Percentiles rank a stretch among this genome's conserved stretches.
Evolutionary conservation across 2,888 invertebrate species (phyloP).

Genomic region (Shargacucullia verbasci): DNA sequence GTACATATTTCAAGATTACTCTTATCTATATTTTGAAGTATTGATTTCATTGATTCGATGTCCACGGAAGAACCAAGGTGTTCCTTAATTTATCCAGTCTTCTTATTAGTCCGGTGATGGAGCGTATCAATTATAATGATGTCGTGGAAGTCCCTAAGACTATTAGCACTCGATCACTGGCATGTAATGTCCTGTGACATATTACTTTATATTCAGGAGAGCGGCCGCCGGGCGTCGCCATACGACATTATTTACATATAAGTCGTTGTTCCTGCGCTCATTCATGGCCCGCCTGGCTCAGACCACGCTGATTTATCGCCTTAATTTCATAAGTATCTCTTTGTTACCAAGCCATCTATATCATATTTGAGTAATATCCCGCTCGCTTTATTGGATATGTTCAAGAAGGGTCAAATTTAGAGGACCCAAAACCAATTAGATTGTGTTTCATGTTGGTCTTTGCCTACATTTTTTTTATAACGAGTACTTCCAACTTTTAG

Average conservation of each 20-base stretch:
- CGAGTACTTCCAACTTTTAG: slow-evolving; percentile 7
- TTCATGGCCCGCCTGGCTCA: slow-evolving; percentile 78
- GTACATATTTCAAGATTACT: no score
- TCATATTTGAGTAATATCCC: slow-evolving; percentile 79
- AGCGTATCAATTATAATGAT: slow-evolving; percentile 50
- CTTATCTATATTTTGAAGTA: no score
- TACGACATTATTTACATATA: slow-evolving; percentile 86
- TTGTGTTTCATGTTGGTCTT: slow-evolving; percentile 41
- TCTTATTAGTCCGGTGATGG: slow-evolving; percentile 13
- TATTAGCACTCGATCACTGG: slow-evolving; percentile 72
- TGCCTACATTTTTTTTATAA: slow-evolving; percentile 40
- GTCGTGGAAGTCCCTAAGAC: slow-evolving; percentile 55
- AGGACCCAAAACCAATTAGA: slow-evolving; percentile 65
- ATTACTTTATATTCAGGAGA: slow-evolving; percentile 82
- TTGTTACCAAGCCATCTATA: slow-evolving; percentile 83
- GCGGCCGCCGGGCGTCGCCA: slow-evolving; percentile 71
- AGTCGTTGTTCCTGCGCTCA: slow-evolving; percentile 84
- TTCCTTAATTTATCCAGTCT: neutral
- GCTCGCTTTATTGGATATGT: slow-evolving; percentile 73
- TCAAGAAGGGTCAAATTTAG: slow-evolving; percentile 68
- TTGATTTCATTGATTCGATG: no score
- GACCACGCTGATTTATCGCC: slow-evolving; percentile 84
- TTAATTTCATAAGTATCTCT: slow-evolving; percentile 89
- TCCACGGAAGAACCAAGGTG: no score
- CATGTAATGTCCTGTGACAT: slow-evolving; percentile 75